phyloP scores from a whole-genome alignment of 2,888 invertebrate species.

The Rotaria macrura region DNA sequence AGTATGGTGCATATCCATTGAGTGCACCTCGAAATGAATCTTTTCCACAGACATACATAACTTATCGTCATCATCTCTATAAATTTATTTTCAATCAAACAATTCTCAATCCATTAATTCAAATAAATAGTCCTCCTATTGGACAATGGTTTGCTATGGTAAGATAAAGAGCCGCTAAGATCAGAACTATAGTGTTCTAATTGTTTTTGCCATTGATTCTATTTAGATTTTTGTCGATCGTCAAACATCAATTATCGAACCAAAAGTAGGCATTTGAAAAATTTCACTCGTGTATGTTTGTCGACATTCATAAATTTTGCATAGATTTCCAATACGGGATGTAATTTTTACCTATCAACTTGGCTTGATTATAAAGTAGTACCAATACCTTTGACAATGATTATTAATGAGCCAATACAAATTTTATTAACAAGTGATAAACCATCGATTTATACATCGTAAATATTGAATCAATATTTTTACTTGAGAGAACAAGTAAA shows the following conservation, averaged over 20 bases:
- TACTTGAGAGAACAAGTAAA: too few relatives aligned
- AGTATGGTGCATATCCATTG: slow-evolving; percentile 18
- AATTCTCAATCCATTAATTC: not conserved
- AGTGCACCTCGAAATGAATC: not conserved
- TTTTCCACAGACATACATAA: not conserved
- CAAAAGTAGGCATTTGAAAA: not conserved
- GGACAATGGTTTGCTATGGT: not conserved
- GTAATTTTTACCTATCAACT: slow-evolving; percentile 7
- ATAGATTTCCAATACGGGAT: not conserved
- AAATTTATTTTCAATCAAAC: not conserved
- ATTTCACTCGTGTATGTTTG: too few relatives aligned
- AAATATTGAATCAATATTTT: not conserved
- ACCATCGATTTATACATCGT: not conserved
- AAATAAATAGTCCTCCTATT: not conserved
- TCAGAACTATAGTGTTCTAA: too few relatives aligned
- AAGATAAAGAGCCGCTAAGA: not conserved
- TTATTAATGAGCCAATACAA: not conserved
- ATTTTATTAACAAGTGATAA: not conserved
- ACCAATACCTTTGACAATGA: not conserved
- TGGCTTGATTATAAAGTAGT: not conserved
- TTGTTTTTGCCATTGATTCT: too few relatives aligned
- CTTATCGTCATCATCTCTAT: not conserved
- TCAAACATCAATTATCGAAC: not conserved
- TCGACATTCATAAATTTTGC: not conserved
- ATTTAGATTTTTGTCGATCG: not conserved